Conservation (phyloP, 2,113 vertebrate genomes). For the Sisor rabdophorus region DNA sequence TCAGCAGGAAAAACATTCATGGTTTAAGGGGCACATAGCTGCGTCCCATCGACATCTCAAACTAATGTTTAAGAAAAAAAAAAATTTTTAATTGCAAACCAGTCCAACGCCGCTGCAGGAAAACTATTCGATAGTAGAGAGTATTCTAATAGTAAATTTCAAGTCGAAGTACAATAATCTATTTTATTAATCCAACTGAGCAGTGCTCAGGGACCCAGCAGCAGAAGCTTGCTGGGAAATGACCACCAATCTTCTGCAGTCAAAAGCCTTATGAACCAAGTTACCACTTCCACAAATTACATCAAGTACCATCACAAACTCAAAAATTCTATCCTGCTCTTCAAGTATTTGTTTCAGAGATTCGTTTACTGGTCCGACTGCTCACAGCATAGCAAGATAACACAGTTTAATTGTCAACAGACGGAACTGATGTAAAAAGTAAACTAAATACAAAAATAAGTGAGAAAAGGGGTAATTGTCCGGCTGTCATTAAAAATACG, state of each 20-base stretch:
- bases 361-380: background rate
- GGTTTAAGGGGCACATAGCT: background rate
- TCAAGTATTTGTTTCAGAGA: background rate
- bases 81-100: slow-evolving; percentile 17
- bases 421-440: background rate
- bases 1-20: slow-evolving; percentile 40
- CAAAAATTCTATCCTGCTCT: background rate
- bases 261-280: too few relatives aligned
- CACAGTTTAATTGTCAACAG: background rate
- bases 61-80: slow-evolving; percentile 15
- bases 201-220: too few relatives aligned
- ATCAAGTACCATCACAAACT: too few relatives aligned
- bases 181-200: too few relatives aligned
- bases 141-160: slow-evolving; percentile 9
- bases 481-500: too few relatives aligned
- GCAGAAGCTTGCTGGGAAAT: too few relatives aligned
- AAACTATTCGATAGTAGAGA: slow-evolving; percentile 7
- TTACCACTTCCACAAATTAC: too few relatives aligned
- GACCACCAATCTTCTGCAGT: too few relatives aligned
- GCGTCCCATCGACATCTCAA: background rate
- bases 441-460: background rate
- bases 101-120: background rate
- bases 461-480: too few relatives aligned
- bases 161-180: too few relatives aligned
- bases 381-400: background rate